These are phyloP conservation scores for Typhlichthys eigenmanni DNA, from an alignment of 2,797 vertebrate species.

Conservation along the genomic window DNA sequence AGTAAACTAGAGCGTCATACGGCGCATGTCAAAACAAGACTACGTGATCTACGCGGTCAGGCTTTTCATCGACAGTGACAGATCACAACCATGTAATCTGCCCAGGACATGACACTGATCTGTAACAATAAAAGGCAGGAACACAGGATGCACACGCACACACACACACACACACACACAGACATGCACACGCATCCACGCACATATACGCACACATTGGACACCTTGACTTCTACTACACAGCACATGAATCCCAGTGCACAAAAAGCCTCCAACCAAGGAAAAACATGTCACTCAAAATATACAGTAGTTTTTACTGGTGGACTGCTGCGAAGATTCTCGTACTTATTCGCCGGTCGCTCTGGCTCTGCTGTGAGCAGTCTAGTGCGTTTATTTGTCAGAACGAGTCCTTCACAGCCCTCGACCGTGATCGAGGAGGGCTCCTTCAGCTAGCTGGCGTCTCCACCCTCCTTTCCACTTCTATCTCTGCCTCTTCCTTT, in stretches of 20 bases:
- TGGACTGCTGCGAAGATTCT: neutral
- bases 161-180: neutral
- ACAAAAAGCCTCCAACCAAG: conserved; percentile 15
- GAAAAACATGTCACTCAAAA: neutral
- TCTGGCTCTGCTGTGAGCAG: too few species aligned
- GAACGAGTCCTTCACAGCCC: too few species aligned
- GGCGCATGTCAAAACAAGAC: conserved; percentile 41
- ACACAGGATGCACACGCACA: conserved; percentile 2
- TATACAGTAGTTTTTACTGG: neutral
- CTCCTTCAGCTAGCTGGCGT: neutral
- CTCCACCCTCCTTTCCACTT: neutral
- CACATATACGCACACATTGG: conserved; percentile 20
- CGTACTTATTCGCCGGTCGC: neutral
- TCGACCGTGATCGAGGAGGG: too few species aligned
- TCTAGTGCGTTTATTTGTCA: too few species aligned
- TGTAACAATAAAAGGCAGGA: conserved; percentile 20
- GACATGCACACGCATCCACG: neutral
- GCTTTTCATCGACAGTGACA: conserved; percentile 57
- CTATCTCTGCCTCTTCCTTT: conserved; percentile 1
- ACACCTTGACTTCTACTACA: conserved; percentile 38
- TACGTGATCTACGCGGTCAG: conserved; percentile 58
- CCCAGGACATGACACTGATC: conserved; percentile 56
- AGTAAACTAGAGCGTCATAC: conserved; percentile 57
- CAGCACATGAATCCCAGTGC: conserved; percentile 51
- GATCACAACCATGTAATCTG: conserved; percentile 52